Conservation (phyloP, 2,113 vertebrate genomes). For the Gobio gobio region DNA sequence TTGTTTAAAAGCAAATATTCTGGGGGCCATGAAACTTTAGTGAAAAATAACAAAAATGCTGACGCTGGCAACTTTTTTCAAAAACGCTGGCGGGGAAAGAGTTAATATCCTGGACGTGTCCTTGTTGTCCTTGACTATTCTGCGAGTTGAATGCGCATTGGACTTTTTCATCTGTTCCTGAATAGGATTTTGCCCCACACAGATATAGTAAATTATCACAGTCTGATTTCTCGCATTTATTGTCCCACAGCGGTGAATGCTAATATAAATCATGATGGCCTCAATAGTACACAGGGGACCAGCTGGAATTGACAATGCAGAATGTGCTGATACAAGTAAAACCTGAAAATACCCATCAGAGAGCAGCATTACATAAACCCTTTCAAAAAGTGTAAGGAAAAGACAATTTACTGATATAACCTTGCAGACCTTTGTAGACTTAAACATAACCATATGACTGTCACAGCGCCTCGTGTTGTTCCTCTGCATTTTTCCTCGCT, state of each 20-base stretch:
- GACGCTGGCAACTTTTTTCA: no score
- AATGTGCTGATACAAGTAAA: conserved; percentile 24
- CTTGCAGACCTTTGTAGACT: conserved; percentile 9
- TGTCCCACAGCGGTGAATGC: conserved; percentile 7
- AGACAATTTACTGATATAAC: conserved; percentile 3
- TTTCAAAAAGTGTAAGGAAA: not conserved
- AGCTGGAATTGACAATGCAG: conserved; percentile 10
- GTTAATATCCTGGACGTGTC: not conserved
- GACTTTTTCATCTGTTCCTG: not conserved
- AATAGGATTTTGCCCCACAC: not conserved
- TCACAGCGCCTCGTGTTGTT: conserved; percentile 46
- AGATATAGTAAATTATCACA: conserved; percentile 10
- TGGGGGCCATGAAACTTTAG: no score
- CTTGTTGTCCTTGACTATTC: not conserved
- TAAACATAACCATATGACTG: conserved; percentile 52
- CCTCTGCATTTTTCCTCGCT: conserved; percentile 71
- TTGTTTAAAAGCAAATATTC: no score
- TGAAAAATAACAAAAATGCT: no score
- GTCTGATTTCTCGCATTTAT: conserved; percentile 27
- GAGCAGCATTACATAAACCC: conserved; percentile 11
- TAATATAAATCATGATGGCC: conserved; percentile 41
- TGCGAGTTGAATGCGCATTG: not conserved
- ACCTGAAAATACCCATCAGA: conserved; percentile 8
- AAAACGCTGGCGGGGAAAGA: no score
- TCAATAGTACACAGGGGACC: conserved; percentile 14